Evolutionary conservation across 64 coral and sea anemone species (phyloP).

Genomic region (Catalaphyllia jardinei): DNA sequence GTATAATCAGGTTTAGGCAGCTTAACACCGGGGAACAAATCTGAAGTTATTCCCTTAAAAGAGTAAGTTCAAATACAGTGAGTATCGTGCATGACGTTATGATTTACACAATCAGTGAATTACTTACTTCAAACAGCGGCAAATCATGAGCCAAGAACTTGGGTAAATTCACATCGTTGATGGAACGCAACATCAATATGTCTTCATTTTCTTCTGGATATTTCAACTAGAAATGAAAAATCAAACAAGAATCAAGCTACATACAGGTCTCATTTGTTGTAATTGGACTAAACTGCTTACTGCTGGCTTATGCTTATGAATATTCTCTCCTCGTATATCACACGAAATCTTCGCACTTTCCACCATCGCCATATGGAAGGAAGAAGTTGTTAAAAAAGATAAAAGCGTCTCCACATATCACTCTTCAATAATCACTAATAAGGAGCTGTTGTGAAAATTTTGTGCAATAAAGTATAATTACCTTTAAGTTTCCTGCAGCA

Average conservation of each 20-base stretch:
- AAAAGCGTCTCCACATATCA: too few species aligned
- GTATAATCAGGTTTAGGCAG: constrained; percentile 96
- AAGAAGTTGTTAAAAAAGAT: too few species aligned
- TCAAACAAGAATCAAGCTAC: not conserved
- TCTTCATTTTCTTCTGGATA: constrained; percentile 97
- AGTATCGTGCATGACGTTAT: not conserved
- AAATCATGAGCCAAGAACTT: constrained; percentile 97
- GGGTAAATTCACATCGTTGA: constrained; percentile 97
- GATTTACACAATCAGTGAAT: not conserved
- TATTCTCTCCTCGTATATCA: too few species aligned
- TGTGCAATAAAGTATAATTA: constrained; percentile 1
- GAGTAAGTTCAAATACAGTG: not conserved
- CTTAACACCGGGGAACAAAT: constrained; percentile 93
- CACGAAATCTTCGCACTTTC: too few species aligned
- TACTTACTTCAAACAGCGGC: constrained; percentile 86
- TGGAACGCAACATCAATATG: constrained; percentile 95
- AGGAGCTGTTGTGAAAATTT: too few species aligned
- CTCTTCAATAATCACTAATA: too few species aligned
- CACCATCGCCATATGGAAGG: too few species aligned
- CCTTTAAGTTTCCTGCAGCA: constrained; percentile 97
- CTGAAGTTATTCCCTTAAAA: constrained; percentile 92
- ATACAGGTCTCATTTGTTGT: not conserved
- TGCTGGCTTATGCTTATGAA: too few species aligned
- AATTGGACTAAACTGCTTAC: too few species aligned
- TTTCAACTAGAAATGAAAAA: constrained; percentile 73